A percentile compares a stretch with the other conserved stretches of the same genome.
Conservation (phyloP, 2,797 vertebrate species). For the Amniataba percoides region DNA sequence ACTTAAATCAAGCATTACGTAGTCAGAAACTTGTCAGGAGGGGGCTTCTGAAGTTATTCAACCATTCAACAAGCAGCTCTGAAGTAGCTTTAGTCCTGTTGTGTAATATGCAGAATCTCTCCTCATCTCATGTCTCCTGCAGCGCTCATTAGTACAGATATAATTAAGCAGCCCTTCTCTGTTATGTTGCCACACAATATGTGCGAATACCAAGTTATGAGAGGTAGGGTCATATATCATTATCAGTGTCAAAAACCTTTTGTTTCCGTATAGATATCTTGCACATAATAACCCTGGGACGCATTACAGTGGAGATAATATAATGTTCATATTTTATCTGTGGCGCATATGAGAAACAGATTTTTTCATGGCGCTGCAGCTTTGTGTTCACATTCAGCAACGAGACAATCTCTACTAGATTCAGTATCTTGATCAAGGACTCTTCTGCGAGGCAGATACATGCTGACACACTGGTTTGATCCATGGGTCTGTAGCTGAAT, state of each 20-base stretch:
- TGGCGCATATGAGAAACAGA: constrained; percentile 32
- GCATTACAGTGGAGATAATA: constrained; percentile 18
- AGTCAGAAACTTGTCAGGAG: no score
- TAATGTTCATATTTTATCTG: constrained; percentile 26
- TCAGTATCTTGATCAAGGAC: constrained; percentile 50
- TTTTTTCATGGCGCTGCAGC: constrained; percentile 27
- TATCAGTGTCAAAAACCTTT: constrained; percentile 37
- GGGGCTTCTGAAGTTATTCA: background rate
- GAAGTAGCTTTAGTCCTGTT: background rate
- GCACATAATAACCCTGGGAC: constrained; percentile 13
- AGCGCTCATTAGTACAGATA: constrained; percentile 35
- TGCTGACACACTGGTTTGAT: constrained; percentile 49
- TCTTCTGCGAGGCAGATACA: constrained; percentile 37
- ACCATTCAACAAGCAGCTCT: background rate
- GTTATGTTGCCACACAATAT: constrained; percentile 3
- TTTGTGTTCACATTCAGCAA: constrained; percentile 18
- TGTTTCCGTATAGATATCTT: constrained; percentile 36
- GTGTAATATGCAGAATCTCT: constrained; percentile 11
- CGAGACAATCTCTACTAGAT: constrained; percentile 14
- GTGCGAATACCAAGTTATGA: constrained; percentile 23
- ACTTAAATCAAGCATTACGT: no score
- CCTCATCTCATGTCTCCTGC: constrained; percentile 3
- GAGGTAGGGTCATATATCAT: constrained; percentile 31
- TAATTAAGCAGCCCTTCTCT: constrained; percentile 19
- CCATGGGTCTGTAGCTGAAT: constrained; percentile 24